A percentile compares a stretch with the other conserved stretches of the same genome.
Evolutionary conservation across 2,113 vertebrate genomes (phyloP).

Genomic region (Promerops cafer): DNA sequence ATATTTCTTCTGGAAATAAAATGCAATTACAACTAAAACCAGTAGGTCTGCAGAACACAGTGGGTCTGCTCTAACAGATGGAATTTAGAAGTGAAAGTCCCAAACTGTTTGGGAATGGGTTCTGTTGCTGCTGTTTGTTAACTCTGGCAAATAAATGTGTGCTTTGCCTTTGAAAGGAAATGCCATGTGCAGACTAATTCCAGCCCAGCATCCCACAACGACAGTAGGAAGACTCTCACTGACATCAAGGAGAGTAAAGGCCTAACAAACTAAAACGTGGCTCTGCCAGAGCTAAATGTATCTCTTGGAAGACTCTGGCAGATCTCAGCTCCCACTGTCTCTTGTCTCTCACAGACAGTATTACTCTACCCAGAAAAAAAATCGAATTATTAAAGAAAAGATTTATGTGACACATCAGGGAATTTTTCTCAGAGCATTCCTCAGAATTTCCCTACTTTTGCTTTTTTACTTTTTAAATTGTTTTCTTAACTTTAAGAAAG

Average conservation of each 20-base stretch:
- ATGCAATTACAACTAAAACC: not conserved
- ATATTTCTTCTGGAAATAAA: not conserved
- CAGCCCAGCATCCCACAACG: conserved; percentile 1
- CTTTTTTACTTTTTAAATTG: not conserved
- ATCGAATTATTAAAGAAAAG: not conserved
- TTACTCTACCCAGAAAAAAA: not conserved
- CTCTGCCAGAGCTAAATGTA: not conserved
- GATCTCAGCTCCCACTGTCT: not conserved
- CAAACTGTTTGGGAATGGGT: not conserved
- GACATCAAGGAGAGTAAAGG: not conserved
- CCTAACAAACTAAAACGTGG: not conserved
- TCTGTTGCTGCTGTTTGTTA: conserved; percentile 30
- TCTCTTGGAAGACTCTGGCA: not conserved
- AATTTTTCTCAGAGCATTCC: not conserved
- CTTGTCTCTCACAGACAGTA: not conserved
- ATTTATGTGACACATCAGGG: not conserved
- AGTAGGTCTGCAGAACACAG: not conserved
- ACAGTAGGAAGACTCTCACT: not conserved
- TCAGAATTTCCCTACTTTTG: not conserved
- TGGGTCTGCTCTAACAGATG: not conserved
- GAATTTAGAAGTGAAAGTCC: not conserved
- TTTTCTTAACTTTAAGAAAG: not conserved
- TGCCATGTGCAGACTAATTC: not conserved
- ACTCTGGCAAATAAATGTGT: not conserved
- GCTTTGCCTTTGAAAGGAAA: conserved; percentile 21